phyloP scores from a whole-genome alignment of 1,140 invertebrate species.

The Andrena cerasifolii region DNA sequence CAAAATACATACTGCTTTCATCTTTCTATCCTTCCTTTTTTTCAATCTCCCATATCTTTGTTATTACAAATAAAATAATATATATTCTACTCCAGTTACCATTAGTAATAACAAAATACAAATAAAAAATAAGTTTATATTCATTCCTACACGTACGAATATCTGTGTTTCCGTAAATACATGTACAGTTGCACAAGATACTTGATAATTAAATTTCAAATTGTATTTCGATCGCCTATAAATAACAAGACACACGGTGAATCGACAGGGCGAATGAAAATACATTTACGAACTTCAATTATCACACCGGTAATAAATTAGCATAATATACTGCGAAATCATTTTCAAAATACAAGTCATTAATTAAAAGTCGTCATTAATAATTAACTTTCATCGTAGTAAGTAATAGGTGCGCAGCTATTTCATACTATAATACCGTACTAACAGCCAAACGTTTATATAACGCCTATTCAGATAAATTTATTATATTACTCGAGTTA shows the following conservation, averaged over 20 bases:
- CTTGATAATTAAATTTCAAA: constrained; percentile 54
- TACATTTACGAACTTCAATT: constrained; percentile 25
- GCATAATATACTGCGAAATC: constrained; percentile 16
- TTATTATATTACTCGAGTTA: too few relatives aligned
- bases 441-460: too few relatives aligned
- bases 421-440: not conserved
- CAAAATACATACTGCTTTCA: too few relatives aligned
- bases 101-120: not conserved
- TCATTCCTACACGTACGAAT: not conserved
- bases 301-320: constrained; percentile 37
- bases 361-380: not conserved
- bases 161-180: not conserved
- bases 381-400: not conserved
- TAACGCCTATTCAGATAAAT: too few relatives aligned
- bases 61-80: not conserved
- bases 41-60: not conserved
- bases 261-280: constrained; percentile 45
- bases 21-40: too few relatives aligned
- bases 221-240: constrained; percentile 59
- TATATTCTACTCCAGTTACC: not conserved
- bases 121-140: too few relatives aligned
- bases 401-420: not conserved
- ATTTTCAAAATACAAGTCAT: not conserved
- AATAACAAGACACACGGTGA: constrained; percentile 32
- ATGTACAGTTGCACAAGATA: not conserved